These are phyloP conservation scores for Drosophila ironensis DNA, from an alignment of 1,140 invertebrate species.

Conservation along the genomic window DNA sequence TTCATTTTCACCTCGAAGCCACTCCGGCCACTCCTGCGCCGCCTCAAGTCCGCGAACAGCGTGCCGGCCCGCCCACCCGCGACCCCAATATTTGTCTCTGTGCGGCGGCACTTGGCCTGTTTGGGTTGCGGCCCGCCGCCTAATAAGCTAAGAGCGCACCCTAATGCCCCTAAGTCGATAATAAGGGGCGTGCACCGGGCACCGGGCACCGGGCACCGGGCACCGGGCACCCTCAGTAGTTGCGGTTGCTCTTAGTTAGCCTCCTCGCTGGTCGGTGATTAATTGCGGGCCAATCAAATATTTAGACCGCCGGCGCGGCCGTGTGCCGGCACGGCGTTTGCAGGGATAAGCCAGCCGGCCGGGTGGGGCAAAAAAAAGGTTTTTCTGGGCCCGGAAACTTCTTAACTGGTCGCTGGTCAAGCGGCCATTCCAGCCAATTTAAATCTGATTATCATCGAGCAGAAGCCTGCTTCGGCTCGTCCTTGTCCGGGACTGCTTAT, in stretches of 20 bases:
- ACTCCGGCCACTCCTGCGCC: background rate
- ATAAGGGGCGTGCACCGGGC: constrained; percentile 17
- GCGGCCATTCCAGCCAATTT: background rate
- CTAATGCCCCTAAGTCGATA: constrained; percentile 45
- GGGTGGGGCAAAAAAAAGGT: too few species aligned
- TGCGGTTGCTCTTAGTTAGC: background rate
- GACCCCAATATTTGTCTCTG: background rate
- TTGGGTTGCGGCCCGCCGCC: constrained; percentile 11
- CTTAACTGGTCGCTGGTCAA: background rate
- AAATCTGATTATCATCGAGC: background rate
- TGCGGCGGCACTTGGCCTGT: background rate
- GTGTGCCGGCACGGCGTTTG: too few species aligned
- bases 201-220: too few species aligned
- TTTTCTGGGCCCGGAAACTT: background rate
- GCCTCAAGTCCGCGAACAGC: constrained; percentile 15
- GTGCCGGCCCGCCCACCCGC: background rate
- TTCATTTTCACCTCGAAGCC: background rate
- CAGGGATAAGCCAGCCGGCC: too few species aligned
- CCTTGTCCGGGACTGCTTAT: background rate
- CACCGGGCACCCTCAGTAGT: background rate
- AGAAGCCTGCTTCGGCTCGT: too few species aligned
- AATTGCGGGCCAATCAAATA: too few species aligned
- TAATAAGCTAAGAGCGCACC: constrained; percentile 33
- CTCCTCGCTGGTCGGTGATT: too few species aligned
- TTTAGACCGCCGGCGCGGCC: too few species aligned